A percentile compares a stretch with the other conserved stretches of the same genome.
phyloP scores from a whole-genome alignment of 2,113 vertebrate genomes.

The Aegypius monachus region DNA sequence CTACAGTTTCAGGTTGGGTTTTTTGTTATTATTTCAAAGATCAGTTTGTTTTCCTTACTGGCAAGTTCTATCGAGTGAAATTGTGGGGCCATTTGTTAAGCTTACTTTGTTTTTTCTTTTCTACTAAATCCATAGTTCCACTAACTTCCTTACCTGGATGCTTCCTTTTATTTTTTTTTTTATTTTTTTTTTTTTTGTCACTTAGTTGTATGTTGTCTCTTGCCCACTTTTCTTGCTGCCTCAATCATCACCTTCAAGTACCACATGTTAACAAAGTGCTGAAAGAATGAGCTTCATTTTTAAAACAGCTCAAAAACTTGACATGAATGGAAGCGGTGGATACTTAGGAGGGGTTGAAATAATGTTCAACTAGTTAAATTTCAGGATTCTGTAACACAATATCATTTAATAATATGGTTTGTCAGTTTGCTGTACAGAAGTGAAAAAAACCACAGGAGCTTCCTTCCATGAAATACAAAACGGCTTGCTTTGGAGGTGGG shows the following conservation, averaged over 20 bases:
- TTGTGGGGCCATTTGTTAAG: not conserved
- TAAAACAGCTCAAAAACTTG: not conserved
- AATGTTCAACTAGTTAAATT: not conserved
- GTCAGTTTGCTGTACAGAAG: not conserved
- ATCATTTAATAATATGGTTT: not conserved
- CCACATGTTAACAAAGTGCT: not conserved
- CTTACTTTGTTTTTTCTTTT: not conserved
- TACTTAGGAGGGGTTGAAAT: not conserved
- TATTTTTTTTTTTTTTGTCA: not conserved
- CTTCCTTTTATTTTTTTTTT: not conserved
- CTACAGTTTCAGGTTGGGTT: no score
- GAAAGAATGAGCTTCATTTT: not conserved
- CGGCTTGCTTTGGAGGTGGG: rapidly evolving
- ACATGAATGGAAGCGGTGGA: not conserved
- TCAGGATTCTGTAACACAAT: not conserved
- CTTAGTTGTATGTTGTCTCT: not conserved
- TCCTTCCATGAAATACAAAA: not conserved
- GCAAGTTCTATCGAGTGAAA: not conserved
- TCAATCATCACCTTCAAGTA: not conserved
- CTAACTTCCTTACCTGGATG: not conserved
- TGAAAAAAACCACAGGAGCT: rapidly evolving
- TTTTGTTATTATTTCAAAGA: not conserved
- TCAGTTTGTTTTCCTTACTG: not conserved
- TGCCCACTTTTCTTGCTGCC: not conserved
- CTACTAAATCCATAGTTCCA: not conserved